Conservation (phyloP, 1,140 invertebrate species). For the Zaprionus nigranus region DNA sequence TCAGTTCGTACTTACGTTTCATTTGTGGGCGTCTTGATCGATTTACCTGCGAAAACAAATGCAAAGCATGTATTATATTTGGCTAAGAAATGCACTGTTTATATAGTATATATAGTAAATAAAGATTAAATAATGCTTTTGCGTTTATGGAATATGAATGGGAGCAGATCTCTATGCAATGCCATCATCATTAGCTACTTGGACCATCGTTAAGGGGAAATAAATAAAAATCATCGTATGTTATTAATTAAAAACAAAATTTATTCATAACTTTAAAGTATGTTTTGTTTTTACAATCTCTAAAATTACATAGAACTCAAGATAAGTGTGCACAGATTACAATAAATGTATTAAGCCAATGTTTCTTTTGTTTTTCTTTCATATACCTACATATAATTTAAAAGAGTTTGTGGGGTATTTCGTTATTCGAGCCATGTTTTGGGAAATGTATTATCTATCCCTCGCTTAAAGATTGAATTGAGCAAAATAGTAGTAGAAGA, state of each 20-base stretch:
- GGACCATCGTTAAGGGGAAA: background rate
- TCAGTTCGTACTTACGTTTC: conserved; percentile 80
- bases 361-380: conserved; percentile 22
- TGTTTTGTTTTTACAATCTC: conserved; percentile 63
- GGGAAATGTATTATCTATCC: conserved; percentile 13
- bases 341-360: conserved; percentile 53
- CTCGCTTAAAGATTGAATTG: conserved; percentile 33
- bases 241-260: conserved; percentile 50
- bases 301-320: conserved; percentile 57
- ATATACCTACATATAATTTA: conserved; percentile 43
- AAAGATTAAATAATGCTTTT: background rate
- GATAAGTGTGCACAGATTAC: conserved; percentile 41
- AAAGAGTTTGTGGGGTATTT: conserved; percentile 13
- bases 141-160: conserved; percentile 21
- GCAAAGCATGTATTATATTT: conserved; percentile 13
- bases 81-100: background rate
- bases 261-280: conserved; percentile 45
- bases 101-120: background rate
- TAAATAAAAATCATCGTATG: conserved; percentile 18
- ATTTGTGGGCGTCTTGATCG: conserved; percentile 80
- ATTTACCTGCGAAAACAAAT: conserved; percentile 72
- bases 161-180: background rate
- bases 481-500: conserved; percentile 45
- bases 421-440: conserved; percentile 50
- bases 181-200: conserved; percentile 33